Conservation (phyloP, 2,888 invertebrate genomes). For the Vandiemenella viatica region DNA sequence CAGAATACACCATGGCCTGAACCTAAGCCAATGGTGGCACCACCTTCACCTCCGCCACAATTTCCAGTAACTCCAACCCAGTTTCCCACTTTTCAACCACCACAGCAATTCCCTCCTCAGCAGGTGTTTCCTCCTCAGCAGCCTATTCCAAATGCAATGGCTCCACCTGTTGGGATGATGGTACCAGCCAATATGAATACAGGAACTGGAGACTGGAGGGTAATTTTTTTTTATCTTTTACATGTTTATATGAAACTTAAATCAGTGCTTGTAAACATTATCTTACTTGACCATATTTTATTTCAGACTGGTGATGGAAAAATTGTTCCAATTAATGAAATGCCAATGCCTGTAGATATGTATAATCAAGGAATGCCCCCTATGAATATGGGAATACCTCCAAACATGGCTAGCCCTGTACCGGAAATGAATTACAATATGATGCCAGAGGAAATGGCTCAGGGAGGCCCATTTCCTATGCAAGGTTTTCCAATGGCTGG, state of each 20-base stretch:
- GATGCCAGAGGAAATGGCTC: constrained; percentile 17
- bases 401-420: constrained; percentile 2
- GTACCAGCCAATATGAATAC: constrained; percentile 5
- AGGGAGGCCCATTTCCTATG: constrained; percentile 14
- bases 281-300: constrained; percentile 4
- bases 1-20: constrained; percentile 70
- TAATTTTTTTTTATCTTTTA: constrained; percentile 10
- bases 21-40: constrained; percentile 51
- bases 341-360: constrained; percentile 15
- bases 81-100: constrained; percentile 17
- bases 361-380: constrained; percentile 11
- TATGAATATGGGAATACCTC: not conserved
- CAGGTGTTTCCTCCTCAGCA: constrained; percentile 6
- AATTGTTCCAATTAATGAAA: constrained; percentile 15
- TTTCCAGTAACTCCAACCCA: constrained; percentile 16
- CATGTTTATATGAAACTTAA: not conserved
- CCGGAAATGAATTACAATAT: not conserved
- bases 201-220: constrained; percentile 19
- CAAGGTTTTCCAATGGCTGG: constrained; percentile 22
- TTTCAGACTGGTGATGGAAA: constrained; percentile 21
- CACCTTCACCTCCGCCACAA: constrained; percentile 10
- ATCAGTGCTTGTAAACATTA: not conserved
- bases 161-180: constrained; percentile 7
- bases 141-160: constrained; percentile 5
- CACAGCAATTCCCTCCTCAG: constrained; percentile 12